phyloP scores from a whole-genome alignment of 1,140 invertebrate species.

The Proales similis region DNA sequence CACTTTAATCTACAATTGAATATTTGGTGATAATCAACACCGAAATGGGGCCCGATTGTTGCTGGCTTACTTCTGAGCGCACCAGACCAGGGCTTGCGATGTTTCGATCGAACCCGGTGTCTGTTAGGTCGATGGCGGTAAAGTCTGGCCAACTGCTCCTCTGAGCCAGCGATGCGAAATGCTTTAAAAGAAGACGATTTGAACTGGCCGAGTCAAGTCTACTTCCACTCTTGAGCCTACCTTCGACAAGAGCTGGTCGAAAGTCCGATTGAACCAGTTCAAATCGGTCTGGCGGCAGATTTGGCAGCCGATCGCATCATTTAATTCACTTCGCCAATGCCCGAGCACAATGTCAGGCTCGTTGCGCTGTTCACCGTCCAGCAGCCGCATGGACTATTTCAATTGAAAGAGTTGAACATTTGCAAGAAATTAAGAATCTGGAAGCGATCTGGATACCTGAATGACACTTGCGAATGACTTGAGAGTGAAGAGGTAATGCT shows the following conservation, averaged over 20 bases:
- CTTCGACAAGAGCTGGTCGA: neutral
- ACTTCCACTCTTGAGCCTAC: no score
- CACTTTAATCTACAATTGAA: conserved; percentile 44
- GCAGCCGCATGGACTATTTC: conserved; percentile 44
- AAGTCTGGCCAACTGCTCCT: no score
- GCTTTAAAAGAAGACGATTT: no score
- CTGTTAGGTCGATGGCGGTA: no score
- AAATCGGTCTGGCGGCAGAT: conserved; percentile 41
- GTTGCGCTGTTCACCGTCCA: conserved; percentile 48
- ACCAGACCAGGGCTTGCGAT: no score
- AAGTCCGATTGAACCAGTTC: conserved; percentile 17
- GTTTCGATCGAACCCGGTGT: no score
- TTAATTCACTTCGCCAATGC: conserved; percentile 50
- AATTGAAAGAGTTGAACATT: conserved; percentile 13
- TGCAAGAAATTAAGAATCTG: conserved; percentile 11
- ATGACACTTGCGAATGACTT: conserved; percentile 50
- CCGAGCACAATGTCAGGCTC: conserved; percentile 49
- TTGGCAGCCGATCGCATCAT: conserved; percentile 46
- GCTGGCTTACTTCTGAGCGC: no score
- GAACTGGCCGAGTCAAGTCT: no score
- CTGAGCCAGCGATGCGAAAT: no score
- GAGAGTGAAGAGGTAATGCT: conserved; percentile 52
- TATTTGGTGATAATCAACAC: no score
- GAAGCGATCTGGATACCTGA: conserved; percentile 43
- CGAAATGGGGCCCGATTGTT: no score